Base-by-base conservation (phyloP, 2,888 invertebrate species). In the Phaonia tiefii region DNA sequence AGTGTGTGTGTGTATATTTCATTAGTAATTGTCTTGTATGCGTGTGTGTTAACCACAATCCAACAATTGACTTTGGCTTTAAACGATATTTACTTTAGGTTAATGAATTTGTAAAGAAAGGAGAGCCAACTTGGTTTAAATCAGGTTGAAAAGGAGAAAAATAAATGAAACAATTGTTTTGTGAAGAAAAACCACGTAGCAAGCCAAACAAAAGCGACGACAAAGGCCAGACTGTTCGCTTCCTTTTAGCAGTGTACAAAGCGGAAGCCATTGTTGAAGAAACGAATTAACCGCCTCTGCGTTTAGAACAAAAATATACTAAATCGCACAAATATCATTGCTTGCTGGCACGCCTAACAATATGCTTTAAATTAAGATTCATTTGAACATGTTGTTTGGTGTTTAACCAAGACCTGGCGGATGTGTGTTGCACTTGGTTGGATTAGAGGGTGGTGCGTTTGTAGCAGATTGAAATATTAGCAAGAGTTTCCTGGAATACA, bases 11-110 rank as follows among this genome's bases (percentile, higher is more conserved):
- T 31, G 31, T 31, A 31, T 8, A 31, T 31, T 31, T 5, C 31
- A 8, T n/a, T n/a, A n/a, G n/a, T 46, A 10, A 10, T 22, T 51
- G 26, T 3, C n/a, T 31, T 15, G 49, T 31, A 26, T 37, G 15
- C 15, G 58, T 31, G 58, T 31, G 13, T 13, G 31, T 2, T 26
- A 31, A 17, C 15, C 31, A 58, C n/a, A 58, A 58, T 58, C 22
- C 13, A 13, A 5, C 42, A 63, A 39, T 37, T 42, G 39, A 39
- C 63, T 63, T 63, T 63, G 63, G 42, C 37, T 63, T 63, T 22
- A 20, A 63, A 67, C 51, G 37, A 1, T 51, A 67, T 67, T 67
- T 67, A 51, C 67, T 51, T 67, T 54, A 25, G 54, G 67, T 69
- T 49, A 51, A 69, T 75, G 51, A 63, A 42, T 69, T 51, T 51